Percentiles rank a stretch among this genome's conserved stretches.
Conservation (phyloP, 2,888 invertebrate species). For the Polyploca ridens region DNA sequence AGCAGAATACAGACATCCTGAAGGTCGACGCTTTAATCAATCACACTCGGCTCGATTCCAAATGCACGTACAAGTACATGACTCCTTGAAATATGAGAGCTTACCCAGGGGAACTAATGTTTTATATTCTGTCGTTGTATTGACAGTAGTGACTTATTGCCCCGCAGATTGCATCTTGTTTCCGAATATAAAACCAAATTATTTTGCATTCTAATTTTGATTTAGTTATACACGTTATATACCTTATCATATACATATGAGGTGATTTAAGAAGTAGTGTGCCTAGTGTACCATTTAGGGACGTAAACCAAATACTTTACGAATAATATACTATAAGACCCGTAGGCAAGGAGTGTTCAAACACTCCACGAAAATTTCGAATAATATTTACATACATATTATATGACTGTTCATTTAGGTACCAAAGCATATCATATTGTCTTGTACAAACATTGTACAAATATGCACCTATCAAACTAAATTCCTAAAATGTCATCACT, state of each 20-base stretch:
- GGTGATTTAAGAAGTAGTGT: background rate
- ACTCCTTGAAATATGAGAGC: constrained; percentile 67
- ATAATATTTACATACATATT: too few relatives aligned
- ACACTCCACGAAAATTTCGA: too few relatives aligned
- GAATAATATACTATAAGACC: too few relatives aligned
- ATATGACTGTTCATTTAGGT: too few relatives aligned
- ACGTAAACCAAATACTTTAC: too few relatives aligned
- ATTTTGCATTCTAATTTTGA: background rate
- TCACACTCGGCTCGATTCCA: constrained; percentile 56
- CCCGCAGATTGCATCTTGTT: constrained; percentile 52
- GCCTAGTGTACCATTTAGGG: too few relatives aligned
- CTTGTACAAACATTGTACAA: too few relatives aligned
- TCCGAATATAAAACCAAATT: background rate
- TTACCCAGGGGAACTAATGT: constrained; percentile 63
- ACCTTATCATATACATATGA: background rate
- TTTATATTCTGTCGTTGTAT: constrained; percentile 76
- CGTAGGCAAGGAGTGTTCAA: too few relatives aligned
- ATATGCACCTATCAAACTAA: too few relatives aligned
- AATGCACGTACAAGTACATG: constrained; percentile 69
- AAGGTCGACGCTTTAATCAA: constrained; percentile 72
- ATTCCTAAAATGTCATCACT: too few relatives aligned
- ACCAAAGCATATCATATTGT: too few relatives aligned
- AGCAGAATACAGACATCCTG: constrained; percentile 40
- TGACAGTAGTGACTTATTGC: constrained; percentile 75
- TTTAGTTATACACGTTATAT: background rate